Conservation (phyloP, 2,888 invertebrate genomes). For the Eupithecia exiguata region DNA sequence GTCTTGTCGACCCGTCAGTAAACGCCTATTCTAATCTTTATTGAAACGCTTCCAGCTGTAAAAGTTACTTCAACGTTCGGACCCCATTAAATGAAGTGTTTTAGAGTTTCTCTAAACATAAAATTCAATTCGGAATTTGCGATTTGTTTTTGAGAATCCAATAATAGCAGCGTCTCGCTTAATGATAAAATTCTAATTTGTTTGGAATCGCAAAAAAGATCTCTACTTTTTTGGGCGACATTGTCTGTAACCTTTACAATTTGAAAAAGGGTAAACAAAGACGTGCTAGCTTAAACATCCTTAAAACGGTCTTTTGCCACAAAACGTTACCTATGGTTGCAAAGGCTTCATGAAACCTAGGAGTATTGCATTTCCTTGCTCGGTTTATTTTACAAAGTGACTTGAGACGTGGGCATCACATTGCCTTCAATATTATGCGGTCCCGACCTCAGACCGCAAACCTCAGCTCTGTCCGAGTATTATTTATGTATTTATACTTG, state of each 20-base stretch:
- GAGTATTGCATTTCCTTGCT: conserved; percentile 55
- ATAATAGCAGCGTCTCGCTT: conserved; percentile 61
- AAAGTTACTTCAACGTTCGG: conserved; percentile 43
- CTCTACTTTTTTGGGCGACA: conserved; percentile 37
- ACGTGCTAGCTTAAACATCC: background rate
- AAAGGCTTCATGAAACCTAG: conserved; percentile 26
- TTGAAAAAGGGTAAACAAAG: conserved; percentile 13
- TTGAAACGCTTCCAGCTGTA: conserved; percentile 41
- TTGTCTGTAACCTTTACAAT: conserved; percentile 36
- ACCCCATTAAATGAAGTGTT: conserved; percentile 53
- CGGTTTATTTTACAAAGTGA: conserved; percentile 60
- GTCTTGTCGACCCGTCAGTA: background rate
- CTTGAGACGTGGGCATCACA: conserved; percentile 59
- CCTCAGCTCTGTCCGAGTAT: conserved; percentile 52
- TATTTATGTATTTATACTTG: conserved; percentile 15
- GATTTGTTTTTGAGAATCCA: conserved; percentile 62
- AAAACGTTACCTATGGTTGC: conserved; percentile 10
- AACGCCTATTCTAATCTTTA: conserved; percentile 29
- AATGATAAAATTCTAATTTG: conserved; percentile 66
- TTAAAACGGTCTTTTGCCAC: background rate
- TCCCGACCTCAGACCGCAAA: conserved; percentile 68
- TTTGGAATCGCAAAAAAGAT: conserved; percentile 60
- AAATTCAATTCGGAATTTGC: conserved; percentile 59
- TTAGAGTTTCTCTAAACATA: conserved; percentile 51
- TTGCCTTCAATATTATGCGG: conserved; percentile 71